Evolutionary conservation across 1,140 invertebrate genomes (phyloP), one percentile per base, ranked within the genome.

Genomic region (Caenorhabditis brenneri): DNA sequence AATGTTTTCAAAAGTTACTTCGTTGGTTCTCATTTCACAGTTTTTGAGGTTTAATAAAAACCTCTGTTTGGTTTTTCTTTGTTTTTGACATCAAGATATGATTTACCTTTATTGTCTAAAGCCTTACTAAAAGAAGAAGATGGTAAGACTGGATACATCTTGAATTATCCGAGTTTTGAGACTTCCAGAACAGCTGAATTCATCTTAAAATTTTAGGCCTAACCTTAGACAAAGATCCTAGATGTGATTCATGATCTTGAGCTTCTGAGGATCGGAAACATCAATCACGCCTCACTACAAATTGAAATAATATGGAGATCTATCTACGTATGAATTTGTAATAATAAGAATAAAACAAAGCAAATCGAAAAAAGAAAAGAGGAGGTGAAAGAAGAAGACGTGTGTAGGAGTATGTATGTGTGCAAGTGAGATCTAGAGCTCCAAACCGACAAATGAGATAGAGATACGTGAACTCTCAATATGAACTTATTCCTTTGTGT

Each of bases 381-480:
- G 24, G 24, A 55, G 24, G 10, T 27, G n/a, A n/a, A 42, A n/a
- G 19, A 42, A 74, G 29, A 74, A 74, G 36, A 74, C 65, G 29
- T 36, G 55, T n/a, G 24, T 7, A 19, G 22, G 22, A 10, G 27
- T 55, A 29, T 10, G 58, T 65, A 19, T 65, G 58, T 36, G n/a
- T 74, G 65, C 36, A 74, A 74, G 65, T 74, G 65, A 74, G 65
- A 74, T 74, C 36, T 39, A 12, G 36, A 22, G 65, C 65, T 74
- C 36, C 65, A 74, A 19, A 65, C 24, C 7, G 27, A 58, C 22
- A 58, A 29, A 19, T 36, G n/a, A 74, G 33, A 74, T 74, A 74
- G 33, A 42, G 33, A 74, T 74, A 74, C 36, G 65, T 74, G 65
- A 74, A 74, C 65, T 74, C 65, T 74, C 36, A 46, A 74, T 33